Base-by-base conservation (phyloP, 1,140 invertebrate species). In the Panulirus ornatus region DNA sequence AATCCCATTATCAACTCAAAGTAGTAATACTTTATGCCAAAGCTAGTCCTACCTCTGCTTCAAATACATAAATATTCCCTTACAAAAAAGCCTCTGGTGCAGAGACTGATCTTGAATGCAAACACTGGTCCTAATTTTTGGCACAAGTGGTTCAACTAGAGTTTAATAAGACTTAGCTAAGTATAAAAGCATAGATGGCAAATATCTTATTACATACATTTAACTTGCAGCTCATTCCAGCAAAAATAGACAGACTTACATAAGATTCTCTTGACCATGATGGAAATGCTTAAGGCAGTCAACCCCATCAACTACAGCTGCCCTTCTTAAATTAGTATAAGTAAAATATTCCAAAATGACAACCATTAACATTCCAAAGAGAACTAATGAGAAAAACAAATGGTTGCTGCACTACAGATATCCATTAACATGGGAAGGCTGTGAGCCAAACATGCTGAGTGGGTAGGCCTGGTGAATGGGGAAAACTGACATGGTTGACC, bases 41-140 rank as follows among this genome's bases (percentile, higher is more conserved):
- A 40, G 40, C 42, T 51, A 16, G 83, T 85, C 71, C 70, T 70
- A 36, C 16, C 58, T 84, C 82, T 84, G 42, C 58, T 40, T 84
- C 6, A 30, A 66, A 27, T 85, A 47, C 42, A 44, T 9, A 22
- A 34, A 30, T 36, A 19, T 30, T 75, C 83, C 63, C 40, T 40
- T 79, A 47, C 22, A 51, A 47, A 84, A n/a, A 73, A 75, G 82
- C 70, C 51, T 85, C 83, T 30, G 11, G 27, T 66, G 58, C 58
- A 66, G 58, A 66, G 58, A 2, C 30, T 3, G 30, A 27, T 30
- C 70, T 36, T 34, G 83, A 70, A 51, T 85, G 83, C 83, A 73
- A 36, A 85, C 22, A 54, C 30, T 85, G 83, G 63, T 73, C 66
- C 83, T 85, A 71, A 51, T 47, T n/a, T 85, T 85, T 85, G 83